Evolutionary conservation across 2,113 vertebrate genomes (phyloP), one percentile per base, ranked within the genome.

Genomic region (Holacanthus passer): DNA sequence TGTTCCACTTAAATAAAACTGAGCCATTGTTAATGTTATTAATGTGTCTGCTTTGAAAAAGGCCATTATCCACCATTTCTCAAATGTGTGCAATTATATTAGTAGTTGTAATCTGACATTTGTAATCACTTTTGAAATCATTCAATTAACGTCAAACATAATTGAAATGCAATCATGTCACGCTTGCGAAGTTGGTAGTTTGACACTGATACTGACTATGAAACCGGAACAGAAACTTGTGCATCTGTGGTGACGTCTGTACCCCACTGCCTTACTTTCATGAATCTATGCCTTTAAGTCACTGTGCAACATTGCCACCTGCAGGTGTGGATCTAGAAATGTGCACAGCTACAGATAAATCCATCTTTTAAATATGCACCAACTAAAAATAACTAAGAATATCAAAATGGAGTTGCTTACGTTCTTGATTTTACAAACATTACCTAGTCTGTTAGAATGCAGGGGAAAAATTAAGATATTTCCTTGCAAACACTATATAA

Each of bases 261-360:
- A 37, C 2, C 37, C 56, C 1, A 8, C 19, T 60, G 41, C n/a
- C n/a, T n/a, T n/a, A n/a, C n/a, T n/a, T n/a, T n/a, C n/a, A n/a
- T 31, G 9, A 6, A 37, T 1, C 11, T 7, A 24, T 53, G 20
- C 5, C 45, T 78, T 16, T 11, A 11, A 43, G 47, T 56, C 5
- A 5, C 31, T 84, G 77, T 68, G 50, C 76, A 86, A 82, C 77
- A 87, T 14, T 81, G 88, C 79, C 88, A 82, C 56, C 93, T 89
- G 22, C 32, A 64, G 93, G 88, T 70, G 22, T 4, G 41, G 0
- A 14, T 24, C 16, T 11, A 14, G 58, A 84, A 67, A 16, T 78
- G 50, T 66, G 29, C 20, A 52, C 5, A 41, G 20, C 20, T n/a
- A 11, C 0, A 59, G 27, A 56, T n/a, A 22, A 52, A 66, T 31